Base-by-base conservation (phyloP, 2,888 invertebrate genomes). In the Drosophila fulvimacula region DNA sequence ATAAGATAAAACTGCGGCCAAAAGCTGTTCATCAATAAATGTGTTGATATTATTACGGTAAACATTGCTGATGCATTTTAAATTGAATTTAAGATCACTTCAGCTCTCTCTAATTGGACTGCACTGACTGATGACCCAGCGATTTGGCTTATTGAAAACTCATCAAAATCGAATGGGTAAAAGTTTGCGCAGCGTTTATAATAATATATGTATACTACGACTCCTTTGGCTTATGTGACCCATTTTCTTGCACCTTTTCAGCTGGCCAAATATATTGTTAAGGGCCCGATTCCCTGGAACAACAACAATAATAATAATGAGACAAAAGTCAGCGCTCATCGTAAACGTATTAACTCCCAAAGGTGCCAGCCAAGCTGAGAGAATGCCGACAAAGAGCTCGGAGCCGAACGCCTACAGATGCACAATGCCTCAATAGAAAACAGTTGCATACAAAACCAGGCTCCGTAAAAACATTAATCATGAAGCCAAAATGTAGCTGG, bases 41-140 rank as follows among this genome's bases (percentile, higher is more conserved):
- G 89, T 87, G 88, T 87, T 81, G 84, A 85, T 85, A 89, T 87
- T 85, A 89, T 87, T 85, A 89, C 88, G 77, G 85, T 87, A 87
- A 89, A 89, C 82, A 87, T 70, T 70, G 41, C 75, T 89, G 88
- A 85, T 85, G 85, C 73, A 73, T 89, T 87, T 85, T 89, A 85
- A 89, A 85, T 85, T 85, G 85, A 85, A 77, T 85, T 87, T 79
- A 76, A 79, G 68, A 71, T 73, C 73, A 79, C 61, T 56, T n/a
- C 27, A 30, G 27, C 57, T 68, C 77, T 71, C 86, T 76, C 73
- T 83, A 88, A 88, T 85, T 83, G 82, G 82, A 44, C 21, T n/a
- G 15, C 7, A 3, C 6, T 21, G 9, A 2, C 46, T 27, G 27
- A 46, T 46, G 46, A 48, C 17, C 46, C 46, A 68, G 70, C 71